Percentiles rank a stretch among this genome's conserved stretches.
Conservation (phyloP, 2,888 invertebrate species). For the Cataglyphis altisquamis region DNA sequence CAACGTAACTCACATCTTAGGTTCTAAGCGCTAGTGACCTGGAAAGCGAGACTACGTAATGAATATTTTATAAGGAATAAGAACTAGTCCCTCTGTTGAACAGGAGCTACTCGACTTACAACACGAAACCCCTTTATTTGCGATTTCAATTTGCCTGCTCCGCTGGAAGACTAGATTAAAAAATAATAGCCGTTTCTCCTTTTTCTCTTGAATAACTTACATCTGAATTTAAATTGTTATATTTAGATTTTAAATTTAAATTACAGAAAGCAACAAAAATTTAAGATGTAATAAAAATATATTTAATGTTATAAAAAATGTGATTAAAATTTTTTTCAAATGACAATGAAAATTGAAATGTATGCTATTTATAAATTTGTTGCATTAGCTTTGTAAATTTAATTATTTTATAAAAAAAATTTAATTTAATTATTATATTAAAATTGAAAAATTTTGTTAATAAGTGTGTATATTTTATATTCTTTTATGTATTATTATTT, state of each 20-base stretch:
- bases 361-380: background rate
- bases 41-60: slow-evolving; percentile 63
- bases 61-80: slow-evolving; percentile 75
- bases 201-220: slow-evolving; percentile 32
- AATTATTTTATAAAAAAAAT: no score
- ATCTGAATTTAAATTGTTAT: background rate
- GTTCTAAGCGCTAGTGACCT: slow-evolving; percentile 67
- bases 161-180: slow-evolving; percentile 5
- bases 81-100: slow-evolving; percentile 41
- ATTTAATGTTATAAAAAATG: background rate
- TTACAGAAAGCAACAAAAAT: background rate
- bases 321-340: slow-evolving; percentile 1
- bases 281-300: background rate
- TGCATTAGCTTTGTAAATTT: no score
- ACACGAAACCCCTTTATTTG: slow-evolving; percentile 50
- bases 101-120: slow-evolving; percentile 14
- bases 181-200: slow-evolving; percentile 22
- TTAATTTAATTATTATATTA: no score
- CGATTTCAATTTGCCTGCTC: slow-evolving; percentile 40
- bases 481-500: no score
- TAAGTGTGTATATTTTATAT: no score
- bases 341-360: background rate
- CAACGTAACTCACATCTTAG: slow-evolving; percentile 56
- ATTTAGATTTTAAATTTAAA: background rate
- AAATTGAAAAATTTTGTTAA: no score